A percentile compares a stretch with the other conserved stretches of the same genome.
These are phyloP conservation scores for Cryptocheilus praepositus DNA, from an alignment of 2,888 invertebrate genomes.

Conservation along the genomic window DNA sequence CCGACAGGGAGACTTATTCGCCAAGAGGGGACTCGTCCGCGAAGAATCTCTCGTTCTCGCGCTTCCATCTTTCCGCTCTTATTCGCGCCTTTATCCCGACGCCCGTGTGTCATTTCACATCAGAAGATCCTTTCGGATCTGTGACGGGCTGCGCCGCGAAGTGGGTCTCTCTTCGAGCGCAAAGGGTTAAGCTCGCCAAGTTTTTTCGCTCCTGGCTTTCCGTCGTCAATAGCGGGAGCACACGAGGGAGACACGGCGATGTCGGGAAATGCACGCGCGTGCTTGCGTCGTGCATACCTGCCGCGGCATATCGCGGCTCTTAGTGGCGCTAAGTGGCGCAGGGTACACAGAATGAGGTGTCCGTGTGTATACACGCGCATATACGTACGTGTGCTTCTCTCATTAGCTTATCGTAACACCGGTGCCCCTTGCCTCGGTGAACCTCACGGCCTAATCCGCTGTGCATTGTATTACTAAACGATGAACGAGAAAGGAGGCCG, in stretches of 20 bases:
- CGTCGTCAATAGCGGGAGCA: neutral
- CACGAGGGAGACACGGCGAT: neutral
- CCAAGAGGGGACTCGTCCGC: no score
- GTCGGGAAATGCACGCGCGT: constrained; percentile 1
- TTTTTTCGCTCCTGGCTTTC: neutral
- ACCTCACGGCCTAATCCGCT: constrained; percentile 10
- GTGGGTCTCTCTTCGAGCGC: no score
- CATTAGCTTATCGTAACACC: constrained; percentile 37
- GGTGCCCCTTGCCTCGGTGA: neutral
- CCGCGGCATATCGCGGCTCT: constrained; percentile 8
- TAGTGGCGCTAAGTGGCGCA: constrained; percentile 34
- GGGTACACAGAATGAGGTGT: constrained; percentile 23
- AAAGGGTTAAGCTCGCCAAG: neutral
- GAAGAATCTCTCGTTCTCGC: no score
- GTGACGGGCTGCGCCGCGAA: no score
- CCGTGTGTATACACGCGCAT: no score
- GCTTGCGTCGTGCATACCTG: no score
- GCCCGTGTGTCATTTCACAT: no score
- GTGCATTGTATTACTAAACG: constrained; percentile 7
- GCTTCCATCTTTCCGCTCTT: no score
- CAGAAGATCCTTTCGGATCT: no score
- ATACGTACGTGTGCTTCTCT: constrained; percentile 26
- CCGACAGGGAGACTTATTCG: no score
- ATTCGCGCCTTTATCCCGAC: no score
- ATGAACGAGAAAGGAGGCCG: neutral